Evolutionary conservation across 2,113 vertebrate genomes (phyloP).

Genomic region (Calyptommatus sinebrachiatus): DNA sequence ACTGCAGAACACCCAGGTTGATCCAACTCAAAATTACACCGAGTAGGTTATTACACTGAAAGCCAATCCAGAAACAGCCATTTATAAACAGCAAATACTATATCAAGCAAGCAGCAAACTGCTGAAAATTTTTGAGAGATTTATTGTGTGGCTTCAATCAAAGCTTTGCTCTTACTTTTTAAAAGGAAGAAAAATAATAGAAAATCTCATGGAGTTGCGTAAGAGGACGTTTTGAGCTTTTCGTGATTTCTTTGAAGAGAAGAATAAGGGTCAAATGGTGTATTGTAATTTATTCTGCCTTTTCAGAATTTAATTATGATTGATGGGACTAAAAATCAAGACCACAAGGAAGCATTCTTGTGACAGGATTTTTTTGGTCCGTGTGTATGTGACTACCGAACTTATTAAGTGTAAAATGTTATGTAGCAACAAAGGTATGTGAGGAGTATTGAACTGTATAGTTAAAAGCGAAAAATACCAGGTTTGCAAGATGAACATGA

Average conservation of each 20-base stretch:
- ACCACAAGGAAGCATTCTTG: constrained; percentile 46
- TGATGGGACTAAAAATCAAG: constrained; percentile 48
- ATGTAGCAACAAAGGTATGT: constrained; percentile 21
- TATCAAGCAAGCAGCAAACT: constrained; percentile 61
- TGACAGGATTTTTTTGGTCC: constrained; percentile 14
- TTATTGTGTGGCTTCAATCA: constrained; percentile 66
- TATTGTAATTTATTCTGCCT: constrained; percentile 43
- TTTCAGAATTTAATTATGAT: constrained; percentile 51
- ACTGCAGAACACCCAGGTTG: constrained; percentile 95
- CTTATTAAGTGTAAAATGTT: constrained; percentile 40
- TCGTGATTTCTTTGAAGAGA: constrained; percentile 52
- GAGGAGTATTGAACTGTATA: constrained; percentile 11
- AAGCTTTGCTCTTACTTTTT: constrained; percentile 54
- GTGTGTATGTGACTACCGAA: constrained; percentile 49
- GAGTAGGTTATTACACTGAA: constrained; percentile 70
- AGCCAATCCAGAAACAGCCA: constrained; percentile 74
- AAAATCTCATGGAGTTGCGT: constrained; percentile 39
- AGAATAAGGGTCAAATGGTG: constrained; percentile 52
- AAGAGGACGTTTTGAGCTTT: constrained; percentile 44
- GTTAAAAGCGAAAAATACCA: constrained; percentile 27
- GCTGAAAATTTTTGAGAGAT: constrained; percentile 66
- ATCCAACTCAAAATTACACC: constrained; percentile 71
- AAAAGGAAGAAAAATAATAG: constrained; percentile 52
- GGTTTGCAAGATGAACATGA: neutral
- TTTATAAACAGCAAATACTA: constrained; percentile 76